Evolutionary conservation across 2,888 invertebrate species (phyloP), one percentile per base, ranked within the genome.

Genomic region (Brachyptera putata): DNA sequence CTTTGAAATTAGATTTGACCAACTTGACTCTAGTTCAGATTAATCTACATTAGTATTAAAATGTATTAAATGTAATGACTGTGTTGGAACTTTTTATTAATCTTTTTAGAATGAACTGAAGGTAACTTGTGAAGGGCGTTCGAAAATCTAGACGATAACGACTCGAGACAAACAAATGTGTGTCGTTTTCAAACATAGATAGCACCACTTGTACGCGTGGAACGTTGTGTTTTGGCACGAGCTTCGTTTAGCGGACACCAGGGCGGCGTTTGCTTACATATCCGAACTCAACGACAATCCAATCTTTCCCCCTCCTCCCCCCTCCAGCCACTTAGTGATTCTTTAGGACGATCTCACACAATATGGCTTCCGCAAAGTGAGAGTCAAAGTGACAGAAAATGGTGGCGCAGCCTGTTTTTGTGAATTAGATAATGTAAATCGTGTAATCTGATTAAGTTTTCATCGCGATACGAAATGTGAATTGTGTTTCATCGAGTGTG

Each of bases 341-440:
- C 26, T 34, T 1, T 18, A 18, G 58, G 58, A 58, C 58, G 56
- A 55, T 58, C 58, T 58, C 61, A n/a, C n/a, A n/a, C n/a, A 61
- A 61, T 58, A 61, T 61, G 61, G 61, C 61, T 61, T 61, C 61
- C 61, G 58, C 61, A 39, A 36, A 48, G 56, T 26, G 46, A 56
- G 37, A 60, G 56, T 18, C 22, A 22, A 36, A 56, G 46, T 60
- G 60, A 60, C 60, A 60, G 60, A 56, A 60, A 56, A 60, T 60
- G 60, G 56, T 39, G 39, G 39, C 30, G 5, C 39, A 58, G 48
- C 34, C 24, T 18, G 39, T 30, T 50, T 58, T 50, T 36, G 50
- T 5, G 14, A 39, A 39, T 39, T 39, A 39, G 39, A 9, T 39
- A 39, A 39, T 39, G 7, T n/a, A 39, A 14, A 39, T 39, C 39